These are phyloP conservation scores for Lycia hirtaria DNA, from an alignment of 2,888 invertebrate genomes.

Conservation along the genomic window DNA sequence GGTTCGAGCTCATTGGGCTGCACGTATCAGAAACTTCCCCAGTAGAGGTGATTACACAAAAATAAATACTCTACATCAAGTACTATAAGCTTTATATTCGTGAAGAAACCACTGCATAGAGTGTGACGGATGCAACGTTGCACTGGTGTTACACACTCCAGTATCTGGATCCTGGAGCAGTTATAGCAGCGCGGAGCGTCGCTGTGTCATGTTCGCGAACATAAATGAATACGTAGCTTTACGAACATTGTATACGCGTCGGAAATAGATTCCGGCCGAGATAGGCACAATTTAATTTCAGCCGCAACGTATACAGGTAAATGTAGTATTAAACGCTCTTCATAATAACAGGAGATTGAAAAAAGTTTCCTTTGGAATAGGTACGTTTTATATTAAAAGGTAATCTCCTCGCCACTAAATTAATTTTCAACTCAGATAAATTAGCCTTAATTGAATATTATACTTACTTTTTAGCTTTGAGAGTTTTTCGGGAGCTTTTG, in stretches of 20 bases:
- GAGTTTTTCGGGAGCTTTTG: constrained; percentile 12
- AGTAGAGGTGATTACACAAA: too few relatives aligned
- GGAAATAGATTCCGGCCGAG: constrained; percentile 56
- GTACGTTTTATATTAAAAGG: constrained; percentile 28
- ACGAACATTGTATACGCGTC: constrained; percentile 60
- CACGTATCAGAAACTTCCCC: too few relatives aligned
- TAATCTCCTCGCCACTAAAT: constrained; percentile 30
- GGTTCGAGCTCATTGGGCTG: too few relatives aligned
- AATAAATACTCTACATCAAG: too few relatives aligned
- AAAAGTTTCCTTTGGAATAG: constrained; percentile 36
- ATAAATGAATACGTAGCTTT: too few relatives aligned
- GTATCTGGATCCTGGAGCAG: too few relatives aligned
- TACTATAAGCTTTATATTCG: too few relatives aligned
- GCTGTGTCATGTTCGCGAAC: too few relatives aligned
- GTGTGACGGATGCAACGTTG: too few relatives aligned
- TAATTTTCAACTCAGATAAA: constrained; percentile 32
- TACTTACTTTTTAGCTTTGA: constrained; percentile 17
- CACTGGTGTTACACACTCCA: too few relatives aligned
- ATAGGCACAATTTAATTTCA: constrained; percentile 46
- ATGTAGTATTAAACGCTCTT: constrained; percentile 36
- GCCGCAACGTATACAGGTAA: constrained; percentile 37
- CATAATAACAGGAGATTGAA: constrained; percentile 40
- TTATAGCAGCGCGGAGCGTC: too few relatives aligned
- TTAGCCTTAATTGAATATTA: constrained; percentile 26
- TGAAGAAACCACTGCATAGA: too few relatives aligned